These are phyloP conservation scores for Labia minor DNA, from an alignment of 2,888 invertebrate genomes.

Conservation along the genomic window DNA sequence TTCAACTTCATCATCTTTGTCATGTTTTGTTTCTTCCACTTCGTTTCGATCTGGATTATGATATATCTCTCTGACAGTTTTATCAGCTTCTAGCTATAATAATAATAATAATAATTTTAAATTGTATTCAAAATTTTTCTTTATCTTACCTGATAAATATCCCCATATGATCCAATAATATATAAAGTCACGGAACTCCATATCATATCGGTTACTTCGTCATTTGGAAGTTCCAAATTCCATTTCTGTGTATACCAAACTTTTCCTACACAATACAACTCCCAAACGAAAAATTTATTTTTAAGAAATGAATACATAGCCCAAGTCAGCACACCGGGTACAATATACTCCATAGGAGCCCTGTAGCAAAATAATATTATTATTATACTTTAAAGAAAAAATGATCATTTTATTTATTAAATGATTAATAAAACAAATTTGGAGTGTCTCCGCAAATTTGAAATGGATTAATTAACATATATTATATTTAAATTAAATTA, in stretches of 20 bases:
- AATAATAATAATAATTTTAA: no score
- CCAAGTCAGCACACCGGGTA: background rate
- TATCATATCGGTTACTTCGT: background rate
- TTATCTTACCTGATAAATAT: background rate
- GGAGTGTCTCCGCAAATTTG: no score
- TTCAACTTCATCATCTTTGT: background rate
- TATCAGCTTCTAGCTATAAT: background rate
- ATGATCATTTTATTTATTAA: no score
- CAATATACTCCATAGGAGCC: background rate
- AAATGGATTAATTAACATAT: no score
- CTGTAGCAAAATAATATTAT: background rate
- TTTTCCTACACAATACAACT: background rate
- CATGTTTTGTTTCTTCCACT: background rate
- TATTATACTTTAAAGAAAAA: no score
- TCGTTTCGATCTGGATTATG: background rate
- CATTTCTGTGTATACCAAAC: background rate
- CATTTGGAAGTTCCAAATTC: background rate
- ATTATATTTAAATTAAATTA: no score
- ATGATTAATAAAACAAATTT: no score
- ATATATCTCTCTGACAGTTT: background rate
- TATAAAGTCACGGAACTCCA: background rate
- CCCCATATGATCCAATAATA: background rate
- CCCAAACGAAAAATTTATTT: background rate
- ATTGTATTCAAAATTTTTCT: no score
- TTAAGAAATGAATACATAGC: background rate